Evolutionary conservation across 2,797 vertebrate genomes (phyloP), one percentile per base, ranked within the genome.

Genomic region (Syngnathus rostellatus): DNA sequence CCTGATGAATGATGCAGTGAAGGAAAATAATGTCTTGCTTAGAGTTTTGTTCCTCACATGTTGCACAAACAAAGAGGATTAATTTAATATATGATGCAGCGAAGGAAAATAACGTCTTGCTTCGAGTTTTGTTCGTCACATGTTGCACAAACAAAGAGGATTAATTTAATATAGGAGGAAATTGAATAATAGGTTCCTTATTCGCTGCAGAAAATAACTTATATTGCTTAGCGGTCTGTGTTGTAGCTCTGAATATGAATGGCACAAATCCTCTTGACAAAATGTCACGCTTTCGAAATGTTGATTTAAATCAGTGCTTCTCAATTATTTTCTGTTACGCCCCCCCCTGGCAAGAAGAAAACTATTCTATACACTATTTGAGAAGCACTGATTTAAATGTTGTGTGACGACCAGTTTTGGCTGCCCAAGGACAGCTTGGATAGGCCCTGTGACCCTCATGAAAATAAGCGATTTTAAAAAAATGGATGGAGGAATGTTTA

Each of bases 91-190:
- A 67, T 82, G 65, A 78, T 43, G 10, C 41, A 43, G 41, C 12
- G 41, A 43, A 43, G 41, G 41, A 43, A 43, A 43, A 43, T 43
- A 43, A 11, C 10, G 11, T 43, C 41, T 11, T 43, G 41, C 76
- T 72, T 75, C 78, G 60, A 72, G 71, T 72, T 79, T 72, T 81
- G 77, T 76, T 85, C 83, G 75, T 71, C 68, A 72, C 12, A 72
- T 68, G 75, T 77, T 79, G 75, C 77, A 80, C 78, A 86, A 86
- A 86, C 81, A 85, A 81, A 79, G 71, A 63, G 72, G 73, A 86
- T 84, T 84, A 83, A 76, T 76, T 78, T 74, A 76, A 85, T 85
- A 77, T 82, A 67, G 83, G 65, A 78, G 81, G 82, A 88, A 85
- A 85, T 82, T 72, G 79, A 80, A 84, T 87, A 83, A 85, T 83